phyloP scores from a whole-genome alignment of 1,140 invertebrate species.

The Cyclina sinensis region DNA sequence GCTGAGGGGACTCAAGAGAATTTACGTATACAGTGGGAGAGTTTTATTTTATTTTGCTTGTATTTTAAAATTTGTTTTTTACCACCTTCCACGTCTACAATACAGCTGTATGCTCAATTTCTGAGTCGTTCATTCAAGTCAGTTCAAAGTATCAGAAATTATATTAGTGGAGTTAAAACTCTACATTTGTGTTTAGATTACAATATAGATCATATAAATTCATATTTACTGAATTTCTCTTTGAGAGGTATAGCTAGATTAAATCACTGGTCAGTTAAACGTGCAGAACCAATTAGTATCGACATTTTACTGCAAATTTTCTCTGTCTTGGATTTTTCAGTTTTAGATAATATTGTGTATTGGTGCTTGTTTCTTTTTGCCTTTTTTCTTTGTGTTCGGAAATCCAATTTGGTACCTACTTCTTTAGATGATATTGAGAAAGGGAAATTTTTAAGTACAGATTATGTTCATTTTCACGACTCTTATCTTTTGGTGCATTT shows the following conservation, averaged over 20 bases:
- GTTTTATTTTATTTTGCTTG: not conserved
- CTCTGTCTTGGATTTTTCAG: not conserved
- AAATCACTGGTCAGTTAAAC: not conserved
- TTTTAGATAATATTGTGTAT: not conserved
- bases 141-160: not conserved
- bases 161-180: not conserved
- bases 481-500: not conserved
- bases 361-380: slow-evolving; percentile 14
- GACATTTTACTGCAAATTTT: not conserved
- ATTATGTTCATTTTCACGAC: not conserved
- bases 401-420: slow-evolving; percentile 27
- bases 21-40: not conserved
- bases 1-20: not conserved
- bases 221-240: not conserved
- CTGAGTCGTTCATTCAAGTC: not conserved
- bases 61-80: not conserved
- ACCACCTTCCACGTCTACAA: not conserved
- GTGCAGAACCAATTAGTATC: not conserved
- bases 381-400: slow-evolving; percentile 30
- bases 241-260: not conserved
- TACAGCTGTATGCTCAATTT: slow-evolving; percentile 7
- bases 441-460: not conserved
- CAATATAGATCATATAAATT: not conserved
- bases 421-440: not conserved
- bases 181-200: not conserved